Percentiles rank a stretch among this genome's conserved stretches.
Evolutionary conservation across 2,888 invertebrate species (phyloP).

Genomic region (Acleris cristana): DNA sequence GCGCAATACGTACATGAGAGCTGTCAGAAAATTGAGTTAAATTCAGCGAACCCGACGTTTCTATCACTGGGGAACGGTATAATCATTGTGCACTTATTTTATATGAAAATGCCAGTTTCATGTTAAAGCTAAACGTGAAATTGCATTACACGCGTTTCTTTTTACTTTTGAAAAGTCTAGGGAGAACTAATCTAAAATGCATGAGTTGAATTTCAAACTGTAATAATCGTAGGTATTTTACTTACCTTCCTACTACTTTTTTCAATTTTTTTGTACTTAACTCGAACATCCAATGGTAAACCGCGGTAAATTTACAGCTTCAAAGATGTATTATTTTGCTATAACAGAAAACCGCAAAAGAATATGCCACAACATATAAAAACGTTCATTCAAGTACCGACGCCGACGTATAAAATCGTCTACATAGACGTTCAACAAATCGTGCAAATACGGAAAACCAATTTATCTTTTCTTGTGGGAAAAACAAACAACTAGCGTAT

Average conservation of each 20-base stretch:
- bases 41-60: constrained; percentile 16
- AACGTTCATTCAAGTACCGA: constrained; percentile 18
- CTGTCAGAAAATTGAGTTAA: constrained; percentile 13
- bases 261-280: too few species aligned
- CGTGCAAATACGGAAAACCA: constrained; percentile 14
- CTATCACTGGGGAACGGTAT: constrained; percentile 7
- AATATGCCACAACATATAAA: constrained; percentile 10
- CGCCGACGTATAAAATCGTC: constrained; percentile 17
- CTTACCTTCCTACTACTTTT: too few species aligned
- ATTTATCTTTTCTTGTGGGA: neutral
- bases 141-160: neutral
- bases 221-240: too few species aligned
- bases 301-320: neutral
- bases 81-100: constrained; percentile 2
- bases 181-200: too few species aligned
- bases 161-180: too few species aligned
- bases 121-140: neutral
- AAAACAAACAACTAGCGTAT: constrained; percentile 2
- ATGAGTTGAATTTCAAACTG: too few species aligned
- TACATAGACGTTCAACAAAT: constrained; percentile 35
- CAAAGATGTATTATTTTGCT: neutral
- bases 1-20: constrained; percentile 12
- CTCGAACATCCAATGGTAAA: too few species aligned
- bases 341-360: neutral
- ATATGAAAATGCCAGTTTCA: neutral